These are phyloP conservation scores for Sakesphorus luctuosus DNA, from an alignment of 2,113 vertebrate species.

Conservation along the genomic window DNA sequence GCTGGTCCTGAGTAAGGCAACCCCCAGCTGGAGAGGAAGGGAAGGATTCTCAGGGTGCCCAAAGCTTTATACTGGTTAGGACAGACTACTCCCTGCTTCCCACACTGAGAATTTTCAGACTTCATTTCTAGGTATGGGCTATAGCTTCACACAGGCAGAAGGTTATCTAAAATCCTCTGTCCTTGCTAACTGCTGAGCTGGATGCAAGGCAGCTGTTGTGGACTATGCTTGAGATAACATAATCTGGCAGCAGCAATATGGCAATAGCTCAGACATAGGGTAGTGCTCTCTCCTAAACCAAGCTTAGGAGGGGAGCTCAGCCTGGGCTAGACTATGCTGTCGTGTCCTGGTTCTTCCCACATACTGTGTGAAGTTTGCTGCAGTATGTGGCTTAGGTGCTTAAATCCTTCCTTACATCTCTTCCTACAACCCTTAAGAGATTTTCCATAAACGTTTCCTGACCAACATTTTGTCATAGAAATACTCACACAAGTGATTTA, in stretches of 20 bases:
- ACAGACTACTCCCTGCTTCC: not conserved
- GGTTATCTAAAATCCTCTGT: not conserved
- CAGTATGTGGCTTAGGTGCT: fast-evolving
- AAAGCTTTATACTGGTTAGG: not conserved
- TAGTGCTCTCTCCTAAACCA: not conserved
- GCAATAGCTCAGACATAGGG: not conserved
- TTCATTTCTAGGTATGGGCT: not conserved
- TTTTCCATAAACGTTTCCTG: not conserved
- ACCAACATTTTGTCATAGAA: not conserved
- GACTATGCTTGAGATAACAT: not conserved
- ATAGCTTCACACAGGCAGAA: not conserved
- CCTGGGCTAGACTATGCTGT: not conserved
- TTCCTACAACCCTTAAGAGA: not conserved
- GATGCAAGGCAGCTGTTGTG: not conserved
- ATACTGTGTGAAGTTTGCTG: not conserved
- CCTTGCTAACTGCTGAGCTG: not conserved
- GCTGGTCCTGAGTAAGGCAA: not conserved
- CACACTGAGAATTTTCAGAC: not conserved
- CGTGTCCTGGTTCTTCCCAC: not conserved
- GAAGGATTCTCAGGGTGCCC: not conserved
- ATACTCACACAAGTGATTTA: not conserved
- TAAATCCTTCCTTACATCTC: not conserved
- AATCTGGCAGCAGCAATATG: conserved; percentile 16
- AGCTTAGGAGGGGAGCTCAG: not conserved
- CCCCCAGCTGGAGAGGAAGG: not conserved